Evolutionary conservation across 2,113 vertebrate species (phyloP).

Genomic region (Acrocephalus kingi): DNA sequence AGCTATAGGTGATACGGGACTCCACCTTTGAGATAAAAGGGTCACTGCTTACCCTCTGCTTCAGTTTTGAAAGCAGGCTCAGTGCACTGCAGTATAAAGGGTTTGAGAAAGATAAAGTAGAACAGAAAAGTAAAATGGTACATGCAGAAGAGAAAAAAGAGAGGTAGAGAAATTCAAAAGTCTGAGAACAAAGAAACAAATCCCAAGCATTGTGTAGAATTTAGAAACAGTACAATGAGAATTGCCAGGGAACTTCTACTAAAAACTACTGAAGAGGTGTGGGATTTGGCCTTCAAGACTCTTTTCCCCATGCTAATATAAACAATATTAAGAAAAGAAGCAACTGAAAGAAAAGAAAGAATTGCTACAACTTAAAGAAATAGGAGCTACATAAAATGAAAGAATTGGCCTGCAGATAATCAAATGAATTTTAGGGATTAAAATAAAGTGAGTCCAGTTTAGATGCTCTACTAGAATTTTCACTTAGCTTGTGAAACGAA

Average conservation of each 20-base stretch:
- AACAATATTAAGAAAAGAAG: not conserved
- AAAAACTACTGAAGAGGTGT: not conserved
- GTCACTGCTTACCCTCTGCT: not conserved
- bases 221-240: not conserved
- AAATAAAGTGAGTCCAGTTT: not conserved
- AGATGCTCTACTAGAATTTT: not conserved
- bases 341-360: not conserved
- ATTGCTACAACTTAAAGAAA: not conserved
- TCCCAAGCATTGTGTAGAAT: not conserved
- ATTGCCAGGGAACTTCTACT: not conserved
- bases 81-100: not conserved
- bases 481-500: not conserved
- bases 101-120: not conserved
- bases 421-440: not conserved
- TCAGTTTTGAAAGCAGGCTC: not conserved
- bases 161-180: not conserved
- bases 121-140: not conserved
- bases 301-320: not conserved
- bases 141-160: not conserved
- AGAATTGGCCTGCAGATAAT: rapidly evolving
- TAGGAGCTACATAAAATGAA: not conserved
- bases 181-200: not conserved
- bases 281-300: not conserved
- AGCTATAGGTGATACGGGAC: not conserved
- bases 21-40: not conserved